phyloP scores from a whole-genome alignment of 2,113 vertebrate species.

The Prietella phreatophila region DNA sequence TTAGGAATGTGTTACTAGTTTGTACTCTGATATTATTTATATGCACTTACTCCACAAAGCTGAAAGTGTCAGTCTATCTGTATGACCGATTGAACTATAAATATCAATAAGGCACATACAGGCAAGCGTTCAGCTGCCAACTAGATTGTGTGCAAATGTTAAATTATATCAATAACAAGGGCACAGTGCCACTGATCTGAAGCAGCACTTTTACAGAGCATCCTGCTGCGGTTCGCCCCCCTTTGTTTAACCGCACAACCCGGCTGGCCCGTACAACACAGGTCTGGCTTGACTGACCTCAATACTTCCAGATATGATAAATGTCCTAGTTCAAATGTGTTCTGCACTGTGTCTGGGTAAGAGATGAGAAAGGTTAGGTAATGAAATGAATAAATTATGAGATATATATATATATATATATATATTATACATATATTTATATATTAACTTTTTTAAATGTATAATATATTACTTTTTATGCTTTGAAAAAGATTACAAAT shows the following conservation, averaged over 20 bases:
- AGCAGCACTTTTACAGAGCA: conserved; percentile 8
- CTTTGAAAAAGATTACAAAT: too few species aligned
- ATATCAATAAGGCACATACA: background rate
- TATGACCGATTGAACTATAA: background rate
- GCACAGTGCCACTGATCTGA: conserved; percentile 10
- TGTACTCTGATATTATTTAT: conserved; percentile 1
- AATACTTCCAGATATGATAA: background rate
- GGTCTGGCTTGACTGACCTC: background rate
- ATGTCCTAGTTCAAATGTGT: background rate
- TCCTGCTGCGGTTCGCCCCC: background rate
- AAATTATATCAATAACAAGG: conserved; percentile 3
- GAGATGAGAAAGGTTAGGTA: background rate
- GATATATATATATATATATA: too few species aligned
- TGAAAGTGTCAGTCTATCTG: background rate
- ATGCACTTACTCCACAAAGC: background rate
- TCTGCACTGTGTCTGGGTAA: background rate
- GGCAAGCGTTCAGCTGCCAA: background rate
- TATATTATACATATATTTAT: too few species aligned
- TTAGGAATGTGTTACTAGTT: conserved; percentile 7
- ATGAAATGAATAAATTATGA: background rate
- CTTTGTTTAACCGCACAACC: background rate
- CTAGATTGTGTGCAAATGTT: background rate
- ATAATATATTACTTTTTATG: too few species aligned
- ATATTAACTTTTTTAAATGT: too few species aligned
- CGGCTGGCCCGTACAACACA: background rate